Base-by-base conservation (phyloP, 1,140 invertebrate species). In the Drosophila ficusphila region DNA sequence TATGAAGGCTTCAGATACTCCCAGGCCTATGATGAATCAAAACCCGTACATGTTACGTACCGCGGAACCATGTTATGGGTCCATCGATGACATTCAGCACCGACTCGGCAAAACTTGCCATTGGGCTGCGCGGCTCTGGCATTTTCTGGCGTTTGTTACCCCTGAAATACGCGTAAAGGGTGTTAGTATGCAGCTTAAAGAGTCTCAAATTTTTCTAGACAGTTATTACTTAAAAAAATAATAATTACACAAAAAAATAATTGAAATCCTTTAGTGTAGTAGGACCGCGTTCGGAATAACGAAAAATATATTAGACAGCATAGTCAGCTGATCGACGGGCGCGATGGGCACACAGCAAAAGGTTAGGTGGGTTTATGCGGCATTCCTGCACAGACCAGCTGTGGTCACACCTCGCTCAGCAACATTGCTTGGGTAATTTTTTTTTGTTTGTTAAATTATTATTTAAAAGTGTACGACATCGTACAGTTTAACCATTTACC, bases 41-140 rank as follows among this genome's bases (percentile, higher is more conserved):
- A 0, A 16, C 33, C 1, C 5, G 3, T 16, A 7, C 2, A 38
- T 18, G 14, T 29, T 64, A 64, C 71, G 51, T 81, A 95, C 95
- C 94, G 92, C 94, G 92, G 71, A 95, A 93, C 92, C 93, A 94
- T 34, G 93, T 94, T 58, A 95, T 93, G 9, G 95, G 95, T 29
- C 88, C 76, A 82, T 95, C 94, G 8, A 95, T 70, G 1, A 93
- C 77, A 60, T 91, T 92, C 34, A 90, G 91, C 11, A 95, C 33
- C n/a, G 92, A 89, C 64, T 90, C 91, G 18, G 90, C 78, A 77
- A 94, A 94, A 23, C 91, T 92, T 60, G 91, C 92, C 83, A 93
- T 93, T 29, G 90, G 88, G 58, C 79, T 91, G 60, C 90, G 81
- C 4, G 81, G 74, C 52, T 91, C 91, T 21, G 91, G 91, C 91